Conservation (phyloP, 2,888 invertebrate genomes). For the Reticulitermes lucifugus region DNA sequence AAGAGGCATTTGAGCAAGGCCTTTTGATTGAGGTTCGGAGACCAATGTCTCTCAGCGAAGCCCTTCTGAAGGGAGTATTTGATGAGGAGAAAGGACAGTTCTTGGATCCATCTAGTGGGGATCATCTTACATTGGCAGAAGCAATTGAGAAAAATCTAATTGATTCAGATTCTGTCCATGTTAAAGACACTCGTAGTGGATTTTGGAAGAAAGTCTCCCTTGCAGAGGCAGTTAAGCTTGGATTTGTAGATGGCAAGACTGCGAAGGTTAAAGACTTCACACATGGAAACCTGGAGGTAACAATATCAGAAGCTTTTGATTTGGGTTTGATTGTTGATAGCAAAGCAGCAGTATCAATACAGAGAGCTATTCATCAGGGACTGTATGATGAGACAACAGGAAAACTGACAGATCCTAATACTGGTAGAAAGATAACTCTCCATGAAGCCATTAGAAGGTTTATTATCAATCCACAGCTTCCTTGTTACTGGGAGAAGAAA, state of each 20-base stretch:
- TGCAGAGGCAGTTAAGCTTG: constrained; percentile 81
- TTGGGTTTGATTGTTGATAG: constrained; percentile 84
- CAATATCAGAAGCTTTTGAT: constrained; percentile 81
- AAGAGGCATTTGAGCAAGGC: constrained; percentile 87
- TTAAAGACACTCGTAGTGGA: constrained; percentile 81
- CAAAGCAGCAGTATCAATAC: constrained; percentile 84
- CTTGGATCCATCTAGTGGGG: constrained; percentile 83
- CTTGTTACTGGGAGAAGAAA: constrained; percentile 84
- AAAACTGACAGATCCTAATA: constrained; percentile 84
- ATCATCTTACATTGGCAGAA: constrained; percentile 82
- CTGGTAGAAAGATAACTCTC: constrained; percentile 81
- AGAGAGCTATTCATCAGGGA: constrained; percentile 87
- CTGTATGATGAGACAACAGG: constrained; percentile 84
- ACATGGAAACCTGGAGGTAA: constrained; percentile 73
- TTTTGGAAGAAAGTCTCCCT: constrained; percentile 82
- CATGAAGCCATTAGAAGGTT: constrained; percentile 87
- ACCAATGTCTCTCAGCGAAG: constrained; percentile 85
- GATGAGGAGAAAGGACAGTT: constrained; percentile 84
- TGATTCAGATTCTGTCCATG: constrained; percentile 85
- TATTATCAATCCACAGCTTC: constrained; percentile 82
- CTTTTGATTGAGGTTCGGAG: constrained; percentile 83
- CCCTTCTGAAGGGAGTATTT: constrained; percentile 83
- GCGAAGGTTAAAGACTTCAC: constrained; percentile 75
- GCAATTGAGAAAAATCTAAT: constrained; percentile 85
- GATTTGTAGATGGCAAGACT: constrained; percentile 75